phyloP scores from a whole-genome alignment of 1,140 invertebrate genomes.

The Tetramorium simillimum region DNA sequence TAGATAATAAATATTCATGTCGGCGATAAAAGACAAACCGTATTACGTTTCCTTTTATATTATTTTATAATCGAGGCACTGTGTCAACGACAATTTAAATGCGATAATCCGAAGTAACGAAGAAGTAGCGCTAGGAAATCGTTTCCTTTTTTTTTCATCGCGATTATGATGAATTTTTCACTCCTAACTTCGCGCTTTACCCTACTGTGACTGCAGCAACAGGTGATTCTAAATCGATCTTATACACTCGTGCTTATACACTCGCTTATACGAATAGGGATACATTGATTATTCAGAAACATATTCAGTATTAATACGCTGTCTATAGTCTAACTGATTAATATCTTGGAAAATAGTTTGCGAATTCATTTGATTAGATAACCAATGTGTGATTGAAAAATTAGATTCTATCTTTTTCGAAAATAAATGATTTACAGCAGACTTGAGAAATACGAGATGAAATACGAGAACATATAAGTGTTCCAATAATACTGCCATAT shows the following conservation, averaged over 20 bases:
- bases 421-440: not conserved
- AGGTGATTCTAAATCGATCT: constrained; percentile 15
- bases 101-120: not conserved
- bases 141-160: not conserved
- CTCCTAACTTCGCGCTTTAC: not conserved
- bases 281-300: constrained; percentile 23
- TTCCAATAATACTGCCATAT: not conserved
- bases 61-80: not conserved
- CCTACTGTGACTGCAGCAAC: not conserved
- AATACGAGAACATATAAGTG: not conserved
- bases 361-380: not conserved
- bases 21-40: not conserved
- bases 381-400: not conserved
- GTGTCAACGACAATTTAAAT: constrained; percentile 2
- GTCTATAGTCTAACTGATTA: constrained; percentile 23
- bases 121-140: not conserved
- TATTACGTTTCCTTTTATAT: not conserved
- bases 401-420: not conserved
- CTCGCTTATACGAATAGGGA: not conserved
- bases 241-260: not conserved
- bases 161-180: not conserved
- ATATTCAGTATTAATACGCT: not conserved
- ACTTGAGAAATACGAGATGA: not conserved
- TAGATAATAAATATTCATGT: not conserved
- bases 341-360: not conserved